Evolutionary conservation across 2,113 vertebrate species (phyloP), one percentile per base, ranked within the genome.

Genomic region (Platichthys flesus): DNA sequence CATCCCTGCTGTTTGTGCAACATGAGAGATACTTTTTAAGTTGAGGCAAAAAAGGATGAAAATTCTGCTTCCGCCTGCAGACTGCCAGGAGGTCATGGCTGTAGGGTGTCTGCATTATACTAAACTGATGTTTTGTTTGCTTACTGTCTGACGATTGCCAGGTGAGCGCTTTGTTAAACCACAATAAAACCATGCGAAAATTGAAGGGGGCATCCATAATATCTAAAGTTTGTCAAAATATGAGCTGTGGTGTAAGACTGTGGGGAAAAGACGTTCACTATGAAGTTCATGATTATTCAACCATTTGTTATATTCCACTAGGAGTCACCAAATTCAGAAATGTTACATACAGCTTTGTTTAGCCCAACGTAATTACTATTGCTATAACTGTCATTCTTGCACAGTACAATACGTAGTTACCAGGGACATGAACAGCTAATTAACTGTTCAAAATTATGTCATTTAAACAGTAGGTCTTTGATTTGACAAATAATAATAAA

Each of bases 111-210:
- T 61, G 26, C 21, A 71, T 52, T 81, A 70, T 79, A 6, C 28
- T 74, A 28, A 78, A 71, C 70, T 65, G 66, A 71, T 78, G 69
- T 65, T 81, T 74, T 67, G 37, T 79, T 81, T 79, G 65, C 72
- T 79, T 18, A 2, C 35, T 52, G 59, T 71, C 70, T 79, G 54
- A 60, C 52, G 67, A 78, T 81, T 90, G 76, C 77, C 76, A 74
- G 78, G 86, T 71, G 78, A 79, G 79, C 42, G 18, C 57, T 63
- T 52, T 77, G 57, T 79, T 75, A 75, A 86, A 79, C 73, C 35
- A 37, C 5, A 69, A 26, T 2, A 45, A 71, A 71, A 61, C 20
- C 5, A n/a, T 9, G 10, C 24, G 24, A 1, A 21, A 51, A n/a
- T 52, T 9, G 9, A 9, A 75, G 74, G 69, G 14, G 35, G 9